Conservation (phyloP, 2,113 vertebrate genomes). For the Serilophus lunatus region DNA sequence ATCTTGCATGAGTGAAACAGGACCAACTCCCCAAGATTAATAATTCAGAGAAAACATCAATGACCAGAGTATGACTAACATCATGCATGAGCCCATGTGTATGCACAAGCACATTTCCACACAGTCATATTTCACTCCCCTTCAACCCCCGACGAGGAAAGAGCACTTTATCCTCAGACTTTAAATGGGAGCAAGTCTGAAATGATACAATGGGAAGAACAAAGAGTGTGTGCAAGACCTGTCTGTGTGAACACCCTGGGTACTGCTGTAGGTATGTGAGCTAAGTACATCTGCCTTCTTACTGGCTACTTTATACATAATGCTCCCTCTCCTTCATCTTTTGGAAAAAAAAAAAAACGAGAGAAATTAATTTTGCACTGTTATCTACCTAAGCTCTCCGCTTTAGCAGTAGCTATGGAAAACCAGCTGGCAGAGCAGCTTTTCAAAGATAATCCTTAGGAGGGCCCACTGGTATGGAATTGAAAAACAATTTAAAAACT, state of each 20-base stretch:
- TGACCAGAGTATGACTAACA: background rate
- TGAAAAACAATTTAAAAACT: background rate
- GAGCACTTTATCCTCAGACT: background rate
- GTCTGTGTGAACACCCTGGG: background rate
- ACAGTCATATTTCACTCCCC: background rate
- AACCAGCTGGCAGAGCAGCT: background rate
- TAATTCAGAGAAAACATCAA: background rate
- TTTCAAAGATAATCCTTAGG: background rate
- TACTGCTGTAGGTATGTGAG: background rate
- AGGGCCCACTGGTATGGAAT: background rate
- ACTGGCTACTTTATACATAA: background rate
- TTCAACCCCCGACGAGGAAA: background rate
- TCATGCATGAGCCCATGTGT: background rate
- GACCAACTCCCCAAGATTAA: background rate
- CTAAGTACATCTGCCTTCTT: background rate
- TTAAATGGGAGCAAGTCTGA: background rate
- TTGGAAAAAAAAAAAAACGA: accelerated
- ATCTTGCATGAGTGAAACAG: background rate
- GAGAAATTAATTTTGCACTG: background rate
- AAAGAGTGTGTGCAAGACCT: background rate
- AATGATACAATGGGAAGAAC: background rate
- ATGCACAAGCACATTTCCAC: background rate
- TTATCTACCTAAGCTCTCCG: background rate
- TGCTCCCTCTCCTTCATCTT: background rate
- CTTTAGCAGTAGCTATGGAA: background rate